A percentile compares a stretch with the other conserved stretches of the same genome.
Conservation (phyloP, 2,113 vertebrate species). For the Rhinogobius similis region DNA sequence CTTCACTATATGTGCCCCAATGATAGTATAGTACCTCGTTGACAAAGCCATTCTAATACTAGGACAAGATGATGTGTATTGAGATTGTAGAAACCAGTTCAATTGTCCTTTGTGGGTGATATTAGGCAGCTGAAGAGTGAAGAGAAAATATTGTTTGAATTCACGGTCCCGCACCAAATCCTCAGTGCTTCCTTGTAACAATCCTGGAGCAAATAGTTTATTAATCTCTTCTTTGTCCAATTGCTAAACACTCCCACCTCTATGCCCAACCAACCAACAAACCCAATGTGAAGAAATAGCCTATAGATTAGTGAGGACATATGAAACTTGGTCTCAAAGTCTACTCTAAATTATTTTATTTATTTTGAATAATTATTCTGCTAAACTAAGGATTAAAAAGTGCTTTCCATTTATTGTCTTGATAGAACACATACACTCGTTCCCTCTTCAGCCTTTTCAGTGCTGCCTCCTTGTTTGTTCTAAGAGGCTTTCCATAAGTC, state of each 20-base stretch:
- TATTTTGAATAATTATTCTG: not conserved
- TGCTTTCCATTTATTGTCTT: not conserved
- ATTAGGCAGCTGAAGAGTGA: too few species aligned
- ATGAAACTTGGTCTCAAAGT: not conserved
- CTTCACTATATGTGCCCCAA: too few species aligned
- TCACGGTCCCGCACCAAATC: not conserved
- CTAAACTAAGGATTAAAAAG: not conserved
- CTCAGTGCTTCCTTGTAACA: not conserved
- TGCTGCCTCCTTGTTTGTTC: not conserved
- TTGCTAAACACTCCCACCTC: not conserved
- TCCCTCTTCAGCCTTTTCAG: not conserved
- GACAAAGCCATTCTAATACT: not conserved
- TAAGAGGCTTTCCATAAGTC: constrained; percentile 73
- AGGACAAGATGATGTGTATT: not conserved
- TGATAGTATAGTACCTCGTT: too few species aligned
- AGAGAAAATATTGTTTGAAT: not conserved
- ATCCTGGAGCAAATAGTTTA: not conserved
- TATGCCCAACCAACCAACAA: not conserved
- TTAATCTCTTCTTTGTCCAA: not conserved
- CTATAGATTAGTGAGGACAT: not conserved
- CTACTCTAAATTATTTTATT: not conserved
- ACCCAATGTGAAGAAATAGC: not conserved
- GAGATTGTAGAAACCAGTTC: not conserved
- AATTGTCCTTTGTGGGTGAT: not conserved
- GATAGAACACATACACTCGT: not conserved